Evolutionary conservation across 2,113 vertebrate species (phyloP), one percentile per base, ranked within the genome.

Genomic region (Cololabis saira): DNA sequence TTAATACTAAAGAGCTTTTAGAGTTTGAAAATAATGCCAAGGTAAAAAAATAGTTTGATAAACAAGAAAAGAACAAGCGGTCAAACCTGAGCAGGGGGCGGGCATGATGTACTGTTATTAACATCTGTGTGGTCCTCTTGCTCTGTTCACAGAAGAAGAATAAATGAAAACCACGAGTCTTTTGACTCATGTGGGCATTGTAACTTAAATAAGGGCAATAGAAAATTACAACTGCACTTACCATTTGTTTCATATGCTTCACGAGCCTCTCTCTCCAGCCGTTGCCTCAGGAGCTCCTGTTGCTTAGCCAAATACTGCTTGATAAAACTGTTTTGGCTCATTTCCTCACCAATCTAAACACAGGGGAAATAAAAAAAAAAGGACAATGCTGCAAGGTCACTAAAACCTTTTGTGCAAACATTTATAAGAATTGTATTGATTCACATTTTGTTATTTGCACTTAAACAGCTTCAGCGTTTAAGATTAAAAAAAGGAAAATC

Each of bases 321-420:
- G 87, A 97, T 97, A 72, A 97, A 95, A 89, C 95, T 96, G 91
- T 97, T 97, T 81, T 96, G 94, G 87, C 96, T 96, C 96, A 97
- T 97, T 90, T 97, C 96, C 86, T 97, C 95, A 0, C 95, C 95
- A 80, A 97, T 97, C 96, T 97, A 82, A 61, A 81, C 1, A 55
- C 21, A 79, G n/a, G 78, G 16, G 74, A 11, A 30, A 44, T 47
- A 11, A 21, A 49, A 22, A 49, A 22, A 37, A 48, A 44, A 37
- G 47, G 65, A 84, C 54, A 61, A 69, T 16, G 10, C 43, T 54
- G 64, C 40, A 65, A 51, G 18, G 40, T 9, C 43, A 68, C 45
- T 33, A 22, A 4, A 12, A 6, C 18, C 33, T 6, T 7, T n/a
- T 62, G 17, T 57, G 24, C 15, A 45, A 10, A 65, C 1, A 64